Base-by-base conservation (phyloP, 2,888 invertebrate species). In the Aethes cnicana region DNA sequence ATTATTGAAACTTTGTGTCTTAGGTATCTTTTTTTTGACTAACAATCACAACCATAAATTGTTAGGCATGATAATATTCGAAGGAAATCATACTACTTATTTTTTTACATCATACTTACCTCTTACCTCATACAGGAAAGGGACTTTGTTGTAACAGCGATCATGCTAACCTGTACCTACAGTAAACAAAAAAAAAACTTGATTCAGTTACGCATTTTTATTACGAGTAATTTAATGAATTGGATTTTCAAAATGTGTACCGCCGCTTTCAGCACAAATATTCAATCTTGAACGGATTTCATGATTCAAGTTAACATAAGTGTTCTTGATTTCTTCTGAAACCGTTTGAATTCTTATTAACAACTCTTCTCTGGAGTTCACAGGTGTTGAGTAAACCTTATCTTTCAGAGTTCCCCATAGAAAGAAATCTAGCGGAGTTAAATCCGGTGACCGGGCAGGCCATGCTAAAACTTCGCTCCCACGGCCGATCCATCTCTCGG, bases 121-220 rank as follows among this genome's bases (percentile, higher is more conserved):
- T n/a, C n/a, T n/a, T n/a, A n/a, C n/a, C n/a, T n/a, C 11, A 35
- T 11, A 11, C 20, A 35, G 35, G 35, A 35, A 35, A 35, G 20
- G 35, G 35, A 35, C 11, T 20, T 35, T 35, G n/a, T n/a, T 28
- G 20, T 35, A 32, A 32, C 32, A 32, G 32, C 32, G 16, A 32
- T 35, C 17, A 17, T 20, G 20, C 35, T 35, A 35, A 35, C 20
- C 20, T 20, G 35, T 35, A 35, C 35, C 35, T 35, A 20, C 35
- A 20, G 11, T 35, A 35, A 35, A 35, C 20, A n/a, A 35, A 35
- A 35, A 9, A 20, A 36, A 18, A 20, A 36, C 7, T 12, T 20
- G 20, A 36, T 20, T 20, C 36, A 36, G 36, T 20, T 12, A 36
- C 17, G 20, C 20, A 36, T 36, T 36, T 36, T 36, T 20, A 20